Conservation (phyloP, 2,797 vertebrate species). For the Australoheros facetus region DNA sequence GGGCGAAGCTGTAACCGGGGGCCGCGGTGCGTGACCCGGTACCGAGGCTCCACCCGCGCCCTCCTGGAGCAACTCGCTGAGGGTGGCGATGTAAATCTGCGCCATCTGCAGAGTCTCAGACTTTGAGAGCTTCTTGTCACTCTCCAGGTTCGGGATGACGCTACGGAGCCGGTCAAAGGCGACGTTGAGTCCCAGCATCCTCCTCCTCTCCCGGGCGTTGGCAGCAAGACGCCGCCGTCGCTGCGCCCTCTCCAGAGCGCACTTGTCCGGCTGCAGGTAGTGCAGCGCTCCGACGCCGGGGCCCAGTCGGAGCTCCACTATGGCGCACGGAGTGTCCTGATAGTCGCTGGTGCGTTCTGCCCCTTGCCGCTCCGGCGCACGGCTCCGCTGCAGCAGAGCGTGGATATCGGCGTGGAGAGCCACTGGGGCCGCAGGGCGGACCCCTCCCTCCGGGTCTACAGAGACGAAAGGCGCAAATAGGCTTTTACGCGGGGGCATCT, state of each 20-base stretch:
- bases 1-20: background rate
- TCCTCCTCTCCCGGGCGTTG: constrained; percentile 83
- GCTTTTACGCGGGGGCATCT: constrained; percentile 59
- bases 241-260: constrained; percentile 68
- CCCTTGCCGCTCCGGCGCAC: constrained; percentile 34
- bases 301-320: constrained; percentile 70
- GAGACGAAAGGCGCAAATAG: constrained; percentile 59
- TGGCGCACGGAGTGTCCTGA: constrained; percentile 51
- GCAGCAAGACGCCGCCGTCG: constrained; percentile 79
- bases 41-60: background rate
- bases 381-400: constrained; percentile 55
- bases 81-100: constrained; percentile 83
- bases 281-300: constrained; percentile 50
- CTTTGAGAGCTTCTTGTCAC: constrained; percentile 83
- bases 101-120: constrained; percentile 86
- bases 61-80: constrained; percentile 78
- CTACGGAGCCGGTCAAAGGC: constrained; percentile 85
- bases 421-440: background rate
- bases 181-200: constrained; percentile 84
- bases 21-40: background rate
- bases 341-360: constrained; percentile 34
- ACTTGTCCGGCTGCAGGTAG: constrained; percentile 64
- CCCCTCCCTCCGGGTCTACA: constrained; percentile 16
- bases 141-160: constrained; percentile 83
- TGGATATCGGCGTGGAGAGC: constrained; percentile 49